Evolutionary conservation across 1,140 invertebrate genomes (phyloP), one percentile per base, ranked within the genome.

Genomic region (Tigriopus japonicus): DNA sequence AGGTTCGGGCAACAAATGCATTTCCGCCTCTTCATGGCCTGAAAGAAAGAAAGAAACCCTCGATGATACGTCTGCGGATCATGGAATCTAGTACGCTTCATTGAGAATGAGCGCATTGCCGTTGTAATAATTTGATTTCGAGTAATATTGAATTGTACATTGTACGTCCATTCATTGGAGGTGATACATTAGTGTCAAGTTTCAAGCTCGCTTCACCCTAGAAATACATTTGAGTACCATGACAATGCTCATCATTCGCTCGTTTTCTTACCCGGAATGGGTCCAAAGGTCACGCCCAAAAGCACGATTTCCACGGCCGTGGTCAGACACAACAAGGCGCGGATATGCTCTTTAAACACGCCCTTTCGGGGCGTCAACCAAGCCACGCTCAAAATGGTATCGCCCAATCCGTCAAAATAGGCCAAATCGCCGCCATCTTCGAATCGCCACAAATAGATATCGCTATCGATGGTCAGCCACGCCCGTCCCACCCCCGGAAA

Each of bases 381-480:
- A 7, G 86, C 87, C 28, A 69, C 67, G 52, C 84, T 83, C 12
- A 93, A 77, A 67, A 95, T 93, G 15, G 87, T 86, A 69, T 93
- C 87, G 68, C 81, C 86, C 1, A 93, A 73, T 0, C 88, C 87
- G 79, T 94, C 89, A 74, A 86, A 94, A 73, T 90, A 93, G 6
- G 89, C 87, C 13, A 93, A 80, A 77, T 94, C 89, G 63, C 81
- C 78, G 28, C 86, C 84, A 77, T 88, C 81, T 72, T 91, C 86
- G 75, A 88, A 95, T 45, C 85, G 84, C 91, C 91, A 96, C 1
- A 97, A 79, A 76, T 95, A 98, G 65, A 99, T 87, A 75, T 96
- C 90, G 68, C 87, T 95, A 69, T 98, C 95, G 68, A 99, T 90
- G 23, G 91, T 89, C 17, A 98, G 72, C 92, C 93, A 99, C 0